Evolutionary conservation across 2,113 vertebrate species (phyloP).

Genomic region (Cricetomys ansorgei): DNA sequence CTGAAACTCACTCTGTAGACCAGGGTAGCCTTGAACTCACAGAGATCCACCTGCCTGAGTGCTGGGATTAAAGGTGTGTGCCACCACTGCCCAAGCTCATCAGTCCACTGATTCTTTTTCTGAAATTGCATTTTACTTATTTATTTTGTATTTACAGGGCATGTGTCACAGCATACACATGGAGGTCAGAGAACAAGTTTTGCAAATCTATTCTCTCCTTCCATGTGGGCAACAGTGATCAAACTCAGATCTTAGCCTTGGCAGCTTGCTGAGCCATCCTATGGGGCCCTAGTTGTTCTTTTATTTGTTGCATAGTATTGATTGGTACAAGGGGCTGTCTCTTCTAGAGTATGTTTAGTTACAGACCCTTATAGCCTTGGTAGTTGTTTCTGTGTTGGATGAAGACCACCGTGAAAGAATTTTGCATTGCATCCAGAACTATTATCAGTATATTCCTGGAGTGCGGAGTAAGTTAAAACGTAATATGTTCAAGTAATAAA

Average conservation of each 20-base stretch:
- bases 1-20: too few species aligned
- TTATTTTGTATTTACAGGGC: neutral
- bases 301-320: neutral
- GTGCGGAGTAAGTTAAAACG: neutral
- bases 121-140: neutral
- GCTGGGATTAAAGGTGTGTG: too few species aligned
- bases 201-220: neutral
- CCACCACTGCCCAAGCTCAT: too few species aligned
- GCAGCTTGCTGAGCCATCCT: neutral
- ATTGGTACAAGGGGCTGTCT: slow-evolving; percentile 82
- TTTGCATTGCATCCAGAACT: neutral
- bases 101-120: too few species aligned
- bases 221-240: neutral
- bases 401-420: neutral
- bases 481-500: slow-evolving; percentile 9
- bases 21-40: too few species aligned
- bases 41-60: too few species aligned
- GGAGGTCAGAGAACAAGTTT: neutral
- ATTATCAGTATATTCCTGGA: slow-evolving; percentile 14
- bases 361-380: neutral
- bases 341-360: slow-evolving; percentile 42
- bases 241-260: neutral
- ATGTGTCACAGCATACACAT: neutral
- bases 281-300: neutral
- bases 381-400: slow-evolving; percentile 47